Percentiles rank a stretch among this genome's conserved stretches.
These are phyloP conservation scores for Nyctibius bracteatus DNA, from an alignment of 2,113 vertebrate species.

Conservation along the genomic window DNA sequence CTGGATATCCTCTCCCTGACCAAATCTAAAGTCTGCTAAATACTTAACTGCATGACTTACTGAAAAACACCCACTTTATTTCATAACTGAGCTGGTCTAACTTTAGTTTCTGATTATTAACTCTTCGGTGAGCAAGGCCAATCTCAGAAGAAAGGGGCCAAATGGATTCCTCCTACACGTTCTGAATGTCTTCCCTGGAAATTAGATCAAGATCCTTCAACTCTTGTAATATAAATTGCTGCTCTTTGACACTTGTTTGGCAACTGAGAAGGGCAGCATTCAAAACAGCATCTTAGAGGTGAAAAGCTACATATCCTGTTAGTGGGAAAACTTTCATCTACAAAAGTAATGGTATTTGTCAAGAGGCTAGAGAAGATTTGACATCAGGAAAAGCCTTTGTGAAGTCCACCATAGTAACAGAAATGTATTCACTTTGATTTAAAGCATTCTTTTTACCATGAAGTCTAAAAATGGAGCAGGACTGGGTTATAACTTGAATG, in stretches of 20 bases:
- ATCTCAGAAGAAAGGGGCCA: background rate
- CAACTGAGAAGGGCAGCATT: background rate
- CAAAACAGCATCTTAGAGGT: conserved; percentile 52
- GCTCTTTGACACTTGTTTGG: conserved; percentile 44
- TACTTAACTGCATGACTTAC: background rate
- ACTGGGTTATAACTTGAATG: background rate
- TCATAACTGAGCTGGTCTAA: background rate
- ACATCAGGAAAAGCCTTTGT: conserved; percentile 43
- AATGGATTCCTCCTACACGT: background rate
- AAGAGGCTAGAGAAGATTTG: background rate
- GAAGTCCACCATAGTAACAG: background rate
- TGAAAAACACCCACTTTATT: background rate
- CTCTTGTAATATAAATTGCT: background rate
- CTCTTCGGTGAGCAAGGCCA: background rate
- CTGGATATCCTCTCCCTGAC: background rate
- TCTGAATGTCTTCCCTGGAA: background rate
- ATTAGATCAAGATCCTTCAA: background rate
- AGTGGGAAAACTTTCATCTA: conserved; percentile 50
- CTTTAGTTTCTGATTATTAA: background rate
- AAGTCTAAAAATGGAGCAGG: conserved; percentile 40
- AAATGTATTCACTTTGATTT: conserved; percentile 28
- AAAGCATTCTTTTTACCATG: background rate
- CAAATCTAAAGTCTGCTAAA: background rate
- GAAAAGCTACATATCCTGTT: conserved; percentile 64
- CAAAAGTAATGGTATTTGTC: conserved; percentile 27